Evolutionary conservation across 2,888 invertebrate genomes (phyloP).

Genomic region (Atherix ibis): DNA sequence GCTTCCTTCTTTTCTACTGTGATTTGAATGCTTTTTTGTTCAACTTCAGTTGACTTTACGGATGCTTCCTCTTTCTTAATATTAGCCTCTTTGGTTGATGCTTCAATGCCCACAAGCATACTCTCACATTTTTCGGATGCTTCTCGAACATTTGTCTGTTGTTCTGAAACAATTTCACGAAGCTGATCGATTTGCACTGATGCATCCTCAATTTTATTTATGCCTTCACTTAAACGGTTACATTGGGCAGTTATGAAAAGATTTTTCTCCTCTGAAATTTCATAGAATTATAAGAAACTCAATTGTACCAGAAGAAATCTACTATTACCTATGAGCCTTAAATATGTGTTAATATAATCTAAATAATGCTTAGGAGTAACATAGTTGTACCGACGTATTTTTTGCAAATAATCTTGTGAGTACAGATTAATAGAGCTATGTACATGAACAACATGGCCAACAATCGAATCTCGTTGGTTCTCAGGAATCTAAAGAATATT

Average conservation of each 20-base stretch:
- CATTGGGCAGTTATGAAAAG: constrained; percentile 24
- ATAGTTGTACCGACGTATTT: constrained; percentile 65
- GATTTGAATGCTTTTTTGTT: constrained; percentile 64
- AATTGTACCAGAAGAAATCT: not conserved
- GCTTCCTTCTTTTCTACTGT: constrained; percentile 70
- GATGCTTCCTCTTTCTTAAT: constrained; percentile 67
- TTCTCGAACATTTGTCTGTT: constrained; percentile 65
- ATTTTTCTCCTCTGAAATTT: constrained; percentile 23
- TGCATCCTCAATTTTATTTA: constrained; percentile 60
- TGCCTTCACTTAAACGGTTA: constrained; percentile 26
- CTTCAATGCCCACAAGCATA: constrained; percentile 59
- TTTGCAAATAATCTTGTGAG: constrained; percentile 53
- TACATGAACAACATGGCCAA: constrained; percentile 74
- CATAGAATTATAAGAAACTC: constrained; percentile 1
- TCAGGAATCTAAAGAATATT: constrained; percentile 53
- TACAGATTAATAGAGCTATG: constrained; percentile 60
- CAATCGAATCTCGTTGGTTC: constrained; percentile 48
- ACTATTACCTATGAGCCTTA: constrained; percentile 49
- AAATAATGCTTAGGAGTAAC: constrained; percentile 87
- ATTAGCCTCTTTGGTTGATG: constrained; percentile 52
- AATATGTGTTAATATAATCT: constrained; percentile 68
- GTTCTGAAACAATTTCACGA: constrained; percentile 63
- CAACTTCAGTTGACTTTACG: constrained; percentile 65
- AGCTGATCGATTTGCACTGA: constrained; percentile 63
- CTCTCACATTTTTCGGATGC: constrained; percentile 69